These are phyloP conservation scores for Rhingia campestris DNA, from an alignment of 2,888 invertebrate species.

Conservation along the genomic window DNA sequence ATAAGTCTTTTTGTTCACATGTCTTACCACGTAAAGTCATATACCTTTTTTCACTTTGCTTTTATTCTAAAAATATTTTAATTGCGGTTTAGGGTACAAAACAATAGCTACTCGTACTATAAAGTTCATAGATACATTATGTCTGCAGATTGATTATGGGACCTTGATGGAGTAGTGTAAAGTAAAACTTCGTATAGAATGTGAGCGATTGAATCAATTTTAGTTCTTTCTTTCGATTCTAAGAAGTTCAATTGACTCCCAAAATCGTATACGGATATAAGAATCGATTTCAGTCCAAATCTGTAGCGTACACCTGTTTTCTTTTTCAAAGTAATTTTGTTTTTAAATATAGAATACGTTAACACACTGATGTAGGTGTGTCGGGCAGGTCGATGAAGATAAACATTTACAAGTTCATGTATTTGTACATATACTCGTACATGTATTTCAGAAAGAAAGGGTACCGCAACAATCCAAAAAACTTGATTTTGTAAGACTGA, in stretches of 20 bases:
- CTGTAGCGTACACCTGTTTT: slow-evolving; percentile 14
- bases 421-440: background rate
- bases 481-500: background rate
- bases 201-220: slow-evolving; percentile 9
- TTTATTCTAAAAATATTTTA: slow-evolving; percentile 8
- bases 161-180: slow-evolving; percentile 31
- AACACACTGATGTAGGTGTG: slow-evolving; percentile 25
- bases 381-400: slow-evolving; percentile 1
- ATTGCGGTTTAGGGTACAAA: slow-evolving; percentile 15
- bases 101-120: slow-evolving; percentile 2
- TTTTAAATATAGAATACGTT: slow-evolving; percentile 12
- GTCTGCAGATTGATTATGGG: slow-evolving; percentile 30
- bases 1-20: slow-evolving; percentile 9
- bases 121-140: slow-evolving; percentile 23
- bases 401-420: background rate
- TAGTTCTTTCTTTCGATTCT: slow-evolving; percentile 15
- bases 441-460: slow-evolving; percentile 7
- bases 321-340: background rate
- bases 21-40: slow-evolving; percentile 39
- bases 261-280: slow-evolving; percentile 14
- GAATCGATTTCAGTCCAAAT: slow-evolving; percentile 18
- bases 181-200: slow-evolving; percentile 6
- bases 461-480: background rate
- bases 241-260: slow-evolving; percentile 29
- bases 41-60: slow-evolving; percentile 10